A percentile compares a stretch with the other conserved stretches of the same genome.
phyloP scores from a whole-genome alignment of 2,888 invertebrate species.

The Clostera curtula region DNA sequence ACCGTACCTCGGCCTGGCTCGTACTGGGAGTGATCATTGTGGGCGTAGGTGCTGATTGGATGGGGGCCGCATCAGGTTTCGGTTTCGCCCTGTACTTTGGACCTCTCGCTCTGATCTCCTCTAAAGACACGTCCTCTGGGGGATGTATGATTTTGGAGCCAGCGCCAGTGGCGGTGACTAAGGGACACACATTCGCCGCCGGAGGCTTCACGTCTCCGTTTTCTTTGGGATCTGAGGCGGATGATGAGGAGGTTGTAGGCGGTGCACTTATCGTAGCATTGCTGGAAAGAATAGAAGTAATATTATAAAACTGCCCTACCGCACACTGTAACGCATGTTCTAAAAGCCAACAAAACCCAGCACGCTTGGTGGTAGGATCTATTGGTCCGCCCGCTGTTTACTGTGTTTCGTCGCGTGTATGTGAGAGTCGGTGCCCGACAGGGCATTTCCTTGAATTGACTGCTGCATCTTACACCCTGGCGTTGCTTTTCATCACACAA shows the following conservation, averaged over 20 bases:
- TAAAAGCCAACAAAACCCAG: too few relatives aligned
- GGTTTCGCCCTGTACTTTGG: slow-evolving; percentile 77
- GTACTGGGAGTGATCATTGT: slow-evolving; percentile 46
- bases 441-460: too few relatives aligned
- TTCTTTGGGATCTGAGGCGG: slow-evolving; percentile 50
- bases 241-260: slow-evolving; percentile 69
- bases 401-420: too few relatives aligned
- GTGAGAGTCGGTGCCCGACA: too few relatives aligned
- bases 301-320: too few relatives aligned
- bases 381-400: too few relatives aligned
- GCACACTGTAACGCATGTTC: too few relatives aligned
- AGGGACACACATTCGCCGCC: slow-evolving; percentile 54
- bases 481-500: too few relatives aligned
- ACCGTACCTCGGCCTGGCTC: slow-evolving; percentile 62
- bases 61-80: slow-evolving; percentile 38
- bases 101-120: slow-evolving; percentile 84
- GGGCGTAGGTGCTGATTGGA: slow-evolving; percentile 23
- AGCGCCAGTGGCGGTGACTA: slow-evolving; percentile 86
- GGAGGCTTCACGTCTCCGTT: slow-evolving; percentile 62
- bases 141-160: slow-evolving; percentile 95
- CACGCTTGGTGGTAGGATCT: too few relatives aligned
- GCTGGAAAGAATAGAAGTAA: slow-evolving; percentile 38
- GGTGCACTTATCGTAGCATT: slow-evolving; percentile 86
- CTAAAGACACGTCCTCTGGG: slow-evolving; percentile 92
- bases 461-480: too few relatives aligned